phyloP scores from a whole-genome alignment of 2,888 invertebrate species.

The Eucriotettix oculatus region DNA sequence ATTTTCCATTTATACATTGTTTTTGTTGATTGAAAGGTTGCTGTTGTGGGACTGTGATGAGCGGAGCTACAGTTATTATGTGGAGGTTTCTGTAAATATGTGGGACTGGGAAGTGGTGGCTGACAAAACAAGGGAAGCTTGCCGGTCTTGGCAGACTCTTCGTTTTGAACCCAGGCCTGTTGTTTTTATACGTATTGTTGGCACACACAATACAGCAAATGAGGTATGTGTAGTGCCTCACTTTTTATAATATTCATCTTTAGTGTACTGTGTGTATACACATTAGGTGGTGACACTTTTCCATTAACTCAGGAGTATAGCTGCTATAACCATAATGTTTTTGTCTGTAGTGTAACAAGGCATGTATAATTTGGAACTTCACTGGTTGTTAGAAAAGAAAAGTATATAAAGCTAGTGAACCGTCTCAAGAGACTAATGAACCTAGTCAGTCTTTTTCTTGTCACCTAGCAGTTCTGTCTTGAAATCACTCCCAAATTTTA shows the following conservation, averaged over 20 bases:
- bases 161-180: slow-evolving; percentile 70
- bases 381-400: too few relatives aligned
- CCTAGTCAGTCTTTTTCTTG: too few relatives aligned
- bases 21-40: slow-evolving; percentile 32
- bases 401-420: too few relatives aligned
- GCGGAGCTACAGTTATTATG: slow-evolving; percentile 87
- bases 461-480: too few relatives aligned
- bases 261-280: background rate
- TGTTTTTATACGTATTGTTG: slow-evolving; percentile 86
- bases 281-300: background rate
- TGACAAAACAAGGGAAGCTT: slow-evolving; percentile 70
- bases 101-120: slow-evolving; percentile 84
- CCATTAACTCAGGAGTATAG: background rate
- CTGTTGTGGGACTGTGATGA: slow-evolving; percentile 96
- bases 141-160: slow-evolving; percentile 90
- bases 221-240: slow-evolving; percentile 41
- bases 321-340: too few relatives aligned
- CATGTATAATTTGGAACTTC: too few relatives aligned
- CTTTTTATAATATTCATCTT: too few relatives aligned
- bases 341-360: too few relatives aligned
- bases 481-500: too few relatives aligned
- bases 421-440: too few relatives aligned
- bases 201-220: slow-evolving; percentile 93
- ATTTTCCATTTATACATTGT: background rate
- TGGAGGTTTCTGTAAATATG: slow-evolving; percentile 85